Evolutionary conservation across 2,113 vertebrate genomes (phyloP).

Genomic region (Brachypodius melanocephalos): DNA sequence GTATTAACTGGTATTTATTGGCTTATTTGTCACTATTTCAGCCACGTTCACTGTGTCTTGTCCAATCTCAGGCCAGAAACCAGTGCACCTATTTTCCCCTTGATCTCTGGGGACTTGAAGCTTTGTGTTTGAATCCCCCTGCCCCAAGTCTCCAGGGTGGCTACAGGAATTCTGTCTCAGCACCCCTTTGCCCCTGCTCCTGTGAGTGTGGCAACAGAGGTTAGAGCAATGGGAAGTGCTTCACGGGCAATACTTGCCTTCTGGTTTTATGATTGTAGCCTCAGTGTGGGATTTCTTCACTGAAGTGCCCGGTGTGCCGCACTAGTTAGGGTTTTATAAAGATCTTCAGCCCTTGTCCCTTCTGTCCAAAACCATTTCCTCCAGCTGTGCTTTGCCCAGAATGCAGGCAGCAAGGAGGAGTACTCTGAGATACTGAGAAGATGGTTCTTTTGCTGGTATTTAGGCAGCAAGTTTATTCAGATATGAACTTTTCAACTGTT

Average conservation of each 20-base stretch:
- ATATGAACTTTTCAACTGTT: neutral
- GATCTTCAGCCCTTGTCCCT: neutral
- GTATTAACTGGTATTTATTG: neutral
- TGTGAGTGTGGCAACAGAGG: fast-evolving
- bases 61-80: neutral
- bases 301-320: neutral
- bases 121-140: neutral
- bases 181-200: neutral
- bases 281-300: neutral
- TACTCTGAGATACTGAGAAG: neutral
- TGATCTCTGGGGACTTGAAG: neutral
- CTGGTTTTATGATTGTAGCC: neutral
- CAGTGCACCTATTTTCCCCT: neutral
- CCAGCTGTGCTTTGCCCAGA: neutral
- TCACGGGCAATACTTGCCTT: neutral
- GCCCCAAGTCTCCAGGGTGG: neutral
- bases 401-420: neutral
- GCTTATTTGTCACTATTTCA: neutral
- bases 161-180: neutral
- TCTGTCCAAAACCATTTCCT: neutral
- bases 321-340: neutral
- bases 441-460: neutral
- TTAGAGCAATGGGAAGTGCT: neutral
- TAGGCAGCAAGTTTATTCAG: neutral
- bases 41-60: neutral